phyloP scores from a whole-genome alignment of 2,797 vertebrate genomes.

The Semotilus atromaculatus region DNA sequence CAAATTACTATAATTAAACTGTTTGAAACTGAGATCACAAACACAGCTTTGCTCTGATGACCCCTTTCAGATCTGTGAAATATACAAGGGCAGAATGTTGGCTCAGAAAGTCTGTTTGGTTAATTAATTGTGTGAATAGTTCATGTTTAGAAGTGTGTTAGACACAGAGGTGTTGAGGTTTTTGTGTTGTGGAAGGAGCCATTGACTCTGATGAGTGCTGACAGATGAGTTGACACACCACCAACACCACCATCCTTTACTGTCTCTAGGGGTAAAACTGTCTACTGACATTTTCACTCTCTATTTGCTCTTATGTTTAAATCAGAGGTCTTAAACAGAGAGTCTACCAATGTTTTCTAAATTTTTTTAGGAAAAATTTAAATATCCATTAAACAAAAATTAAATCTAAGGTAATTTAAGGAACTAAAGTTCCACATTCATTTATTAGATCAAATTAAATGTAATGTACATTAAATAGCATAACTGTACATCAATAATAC shows the following conservation, averaged over 20 bases:
- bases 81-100: not conserved
- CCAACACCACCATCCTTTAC: slow-evolving; percentile 47
- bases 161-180: slow-evolving; percentile 13
- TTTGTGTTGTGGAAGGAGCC: slow-evolving; percentile 18
- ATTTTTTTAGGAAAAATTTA: not conserved
- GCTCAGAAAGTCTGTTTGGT: not conserved
- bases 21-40: slow-evolving; percentile 4
- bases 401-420: not conserved
- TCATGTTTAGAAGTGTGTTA: slow-evolving; percentile 15
- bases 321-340: not conserved
- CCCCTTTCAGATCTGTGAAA: slow-evolving; percentile 1
- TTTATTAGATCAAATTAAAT: not conserved
- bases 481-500: no score
- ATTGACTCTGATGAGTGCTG: slow-evolving; percentile 50
- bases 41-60: slow-evolving; percentile 5
- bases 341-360: not conserved
- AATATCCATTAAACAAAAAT: not conserved
- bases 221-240: slow-evolving; percentile 51
- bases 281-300: slow-evolving; percentile 11
- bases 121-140: not conserved
- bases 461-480: no score
- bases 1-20: not conserved
- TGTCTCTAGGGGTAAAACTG: slow-evolving; percentile 26
- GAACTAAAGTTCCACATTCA: not conserved
- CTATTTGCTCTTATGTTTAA: slow-evolving; percentile 17